Conservation (phyloP, 2,113 vertebrate species). For the Odontesthes bonariensis region DNA sequence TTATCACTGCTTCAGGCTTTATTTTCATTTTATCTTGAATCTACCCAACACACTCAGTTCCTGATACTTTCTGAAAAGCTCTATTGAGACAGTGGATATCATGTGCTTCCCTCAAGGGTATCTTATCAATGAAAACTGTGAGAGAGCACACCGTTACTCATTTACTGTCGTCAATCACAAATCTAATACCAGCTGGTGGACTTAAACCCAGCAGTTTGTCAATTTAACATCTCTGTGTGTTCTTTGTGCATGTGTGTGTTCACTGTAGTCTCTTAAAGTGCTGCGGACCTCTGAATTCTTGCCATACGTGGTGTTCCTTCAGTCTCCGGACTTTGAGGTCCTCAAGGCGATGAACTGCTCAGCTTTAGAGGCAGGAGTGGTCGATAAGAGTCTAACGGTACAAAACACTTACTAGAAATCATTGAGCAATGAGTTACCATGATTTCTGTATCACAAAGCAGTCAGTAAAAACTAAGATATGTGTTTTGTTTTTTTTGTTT, state of each 20-base stretch:
- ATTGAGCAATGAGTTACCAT: too few species aligned
- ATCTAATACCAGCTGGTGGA: too few species aligned
- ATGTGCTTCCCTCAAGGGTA: slow-evolving; percentile 30
- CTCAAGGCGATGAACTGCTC: slow-evolving; percentile 92
- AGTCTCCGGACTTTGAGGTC: slow-evolving; percentile 89
- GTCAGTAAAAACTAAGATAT: not conserved
- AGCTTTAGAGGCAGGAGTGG: slow-evolving; percentile 87
- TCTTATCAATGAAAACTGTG: not conserved
- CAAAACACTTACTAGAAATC: slow-evolving; percentile 1
- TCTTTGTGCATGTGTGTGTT: not conserved
- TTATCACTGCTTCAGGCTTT: too few species aligned
- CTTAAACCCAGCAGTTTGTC: too few species aligned
- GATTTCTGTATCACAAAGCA: not conserved
- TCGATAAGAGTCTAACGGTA: slow-evolving; percentile 90
- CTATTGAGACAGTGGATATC: slow-evolving; percentile 12
- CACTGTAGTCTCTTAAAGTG: slow-evolving; percentile 90
- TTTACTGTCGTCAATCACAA: not conserved
- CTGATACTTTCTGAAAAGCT: not conserved
- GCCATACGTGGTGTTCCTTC: slow-evolving; percentile 95
- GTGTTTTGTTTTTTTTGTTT: too few species aligned
- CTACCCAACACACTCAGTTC: not conserved
- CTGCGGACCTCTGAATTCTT: slow-evolving; percentile 95
- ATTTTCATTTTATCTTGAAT: not conserved
- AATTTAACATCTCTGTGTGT: too few species aligned
- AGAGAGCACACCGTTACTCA: slow-evolving; percentile 1